These are phyloP conservation scores for Amphiduros pacificus DNA, from an alignment of 2,888 invertebrate species.

Conservation along the genomic window DNA sequence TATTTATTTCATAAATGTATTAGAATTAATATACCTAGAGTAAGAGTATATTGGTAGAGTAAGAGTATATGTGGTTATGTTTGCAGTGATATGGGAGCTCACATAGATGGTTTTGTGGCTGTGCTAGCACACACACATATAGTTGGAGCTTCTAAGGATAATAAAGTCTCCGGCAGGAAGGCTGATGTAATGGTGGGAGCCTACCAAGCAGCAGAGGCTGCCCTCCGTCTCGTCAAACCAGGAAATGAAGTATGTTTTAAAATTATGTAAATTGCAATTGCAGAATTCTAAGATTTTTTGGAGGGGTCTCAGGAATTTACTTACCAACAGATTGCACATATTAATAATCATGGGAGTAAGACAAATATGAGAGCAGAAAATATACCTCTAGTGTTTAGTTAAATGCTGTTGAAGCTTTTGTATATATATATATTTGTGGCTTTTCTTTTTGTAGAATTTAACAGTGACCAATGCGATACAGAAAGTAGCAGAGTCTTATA, in stretches of 20 bases:
- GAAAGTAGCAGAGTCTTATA: conserved; percentile 87
- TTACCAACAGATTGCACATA: neutral
- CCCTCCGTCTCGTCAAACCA: conserved; percentile 86
- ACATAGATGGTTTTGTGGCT: conserved; percentile 98
- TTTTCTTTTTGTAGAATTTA: conserved; percentile 23
- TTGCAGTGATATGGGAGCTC: conserved; percentile 85
- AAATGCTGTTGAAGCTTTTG: neutral
- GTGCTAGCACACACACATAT: conserved; percentile 95
- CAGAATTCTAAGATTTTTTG: no score
- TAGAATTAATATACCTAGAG: no score
- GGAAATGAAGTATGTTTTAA: conserved; percentile 75
- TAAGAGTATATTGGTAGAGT: no score
- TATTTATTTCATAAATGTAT: no score
- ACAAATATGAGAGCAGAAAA: no score
- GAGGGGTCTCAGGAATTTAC: no score
- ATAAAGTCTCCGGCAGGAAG: conserved; percentile 75
- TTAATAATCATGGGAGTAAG: neutral
- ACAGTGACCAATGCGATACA: conserved; percentile 86
- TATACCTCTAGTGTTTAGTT: no score
- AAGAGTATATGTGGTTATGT: neutral
- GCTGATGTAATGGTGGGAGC: conserved; percentile 96
- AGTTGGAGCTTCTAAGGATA: conserved; percentile 73
- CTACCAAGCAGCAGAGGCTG: conserved; percentile 92
- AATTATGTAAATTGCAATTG: neutral
- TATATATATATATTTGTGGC: neutral